Conservation (phyloP, 2,113 vertebrate genomes). For the Acanthisitta chloris region DNA sequence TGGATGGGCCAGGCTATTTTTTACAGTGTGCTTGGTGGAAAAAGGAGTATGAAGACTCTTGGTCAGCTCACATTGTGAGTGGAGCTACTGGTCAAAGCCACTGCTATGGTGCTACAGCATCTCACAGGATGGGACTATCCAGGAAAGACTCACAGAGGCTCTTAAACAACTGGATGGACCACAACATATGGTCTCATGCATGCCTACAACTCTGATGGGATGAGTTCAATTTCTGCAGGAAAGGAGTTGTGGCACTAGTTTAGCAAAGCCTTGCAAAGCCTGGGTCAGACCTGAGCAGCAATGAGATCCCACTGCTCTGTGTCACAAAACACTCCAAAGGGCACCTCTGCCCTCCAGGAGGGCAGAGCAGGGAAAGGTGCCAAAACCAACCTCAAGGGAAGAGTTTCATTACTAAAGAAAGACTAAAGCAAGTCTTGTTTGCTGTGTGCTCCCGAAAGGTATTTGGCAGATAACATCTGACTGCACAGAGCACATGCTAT, state of each 20-base stretch:
- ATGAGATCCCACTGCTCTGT: background rate
- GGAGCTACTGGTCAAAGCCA: background rate
- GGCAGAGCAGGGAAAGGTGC: background rate
- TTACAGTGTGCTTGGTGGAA: background rate
- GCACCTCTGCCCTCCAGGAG: background rate
- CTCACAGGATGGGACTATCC: background rate
- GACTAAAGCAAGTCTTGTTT: background rate
- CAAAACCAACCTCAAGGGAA: background rate
- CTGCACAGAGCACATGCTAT: background rate
- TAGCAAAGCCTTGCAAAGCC: background rate
- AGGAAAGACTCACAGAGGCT: background rate
- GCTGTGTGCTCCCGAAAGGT: background rate
- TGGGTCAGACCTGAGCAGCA: background rate
- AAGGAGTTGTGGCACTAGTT: background rate
- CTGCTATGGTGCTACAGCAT: background rate
- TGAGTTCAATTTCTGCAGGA: background rate
- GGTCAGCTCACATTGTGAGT: background rate
- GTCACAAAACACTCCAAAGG: background rate
- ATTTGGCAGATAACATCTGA: background rate
- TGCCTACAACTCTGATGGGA: background rate
- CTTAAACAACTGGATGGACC: background rate
- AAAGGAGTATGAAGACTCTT: background rate
- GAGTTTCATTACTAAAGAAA: background rate
- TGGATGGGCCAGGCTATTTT: background rate
- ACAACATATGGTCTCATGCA: background rate